phyloP scores from a whole-genome alignment of 2,888 invertebrate genomes.

The Synergus gifuensis region DNA sequence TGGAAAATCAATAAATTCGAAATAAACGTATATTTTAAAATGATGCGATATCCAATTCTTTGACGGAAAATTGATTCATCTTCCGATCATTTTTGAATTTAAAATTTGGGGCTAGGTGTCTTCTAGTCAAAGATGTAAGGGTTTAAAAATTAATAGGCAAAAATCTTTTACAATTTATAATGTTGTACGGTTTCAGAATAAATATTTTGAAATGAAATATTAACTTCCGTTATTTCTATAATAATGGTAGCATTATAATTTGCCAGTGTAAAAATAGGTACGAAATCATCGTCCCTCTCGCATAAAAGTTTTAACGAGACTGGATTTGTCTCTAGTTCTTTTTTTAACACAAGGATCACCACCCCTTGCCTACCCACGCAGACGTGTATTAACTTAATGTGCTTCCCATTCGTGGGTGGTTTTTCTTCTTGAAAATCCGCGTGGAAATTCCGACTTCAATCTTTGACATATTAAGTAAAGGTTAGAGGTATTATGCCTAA shows the following conservation, averaged over 20 bases:
- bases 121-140: no score
- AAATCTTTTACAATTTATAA: neutral
- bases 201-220: no score
- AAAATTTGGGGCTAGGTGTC: no score
- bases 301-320: neutral
- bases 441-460: constrained; percentile 16
- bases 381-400: constrained; percentile 14
- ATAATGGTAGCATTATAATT: no score
- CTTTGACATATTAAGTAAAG: constrained; percentile 32
- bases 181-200: no score
- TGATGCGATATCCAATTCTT: neutral
- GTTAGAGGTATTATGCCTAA: neutral
- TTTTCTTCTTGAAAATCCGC: constrained; percentile 28
- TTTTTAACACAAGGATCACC: neutral
- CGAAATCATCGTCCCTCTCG: neutral
- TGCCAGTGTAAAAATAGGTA: no score
- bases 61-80: neutral
- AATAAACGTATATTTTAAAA: neutral
- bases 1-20: constrained; percentile 6
- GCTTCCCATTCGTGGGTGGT: constrained; percentile 12
- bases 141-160: no score
- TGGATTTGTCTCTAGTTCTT: neutral
- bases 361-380: neutral
- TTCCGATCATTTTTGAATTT: no score
- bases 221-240: no score